Percentiles rank a stretch among this genome's conserved stretches.
These are phyloP conservation scores for Agriopis aurantiaria DNA, from an alignment of 2,888 invertebrate species.

Conservation along the genomic window DNA sequence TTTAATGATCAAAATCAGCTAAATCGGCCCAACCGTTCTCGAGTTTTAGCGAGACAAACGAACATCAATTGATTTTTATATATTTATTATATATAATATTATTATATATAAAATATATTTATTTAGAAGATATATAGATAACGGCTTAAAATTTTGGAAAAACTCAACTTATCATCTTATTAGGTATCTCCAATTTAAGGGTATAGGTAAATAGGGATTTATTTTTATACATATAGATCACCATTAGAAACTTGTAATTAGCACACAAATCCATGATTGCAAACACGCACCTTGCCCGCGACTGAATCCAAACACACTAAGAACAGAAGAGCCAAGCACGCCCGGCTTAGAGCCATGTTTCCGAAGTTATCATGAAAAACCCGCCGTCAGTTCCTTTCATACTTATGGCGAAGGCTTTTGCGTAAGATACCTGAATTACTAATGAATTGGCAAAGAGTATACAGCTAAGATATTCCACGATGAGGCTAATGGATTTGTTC, in stretches of 20 bases:
- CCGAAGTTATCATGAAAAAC: constrained; percentile 71
- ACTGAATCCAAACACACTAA: constrained; percentile 64
- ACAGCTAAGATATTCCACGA: constrained; percentile 43
- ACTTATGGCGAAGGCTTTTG: constrained; percentile 75
- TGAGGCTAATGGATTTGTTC: constrained; percentile 37
- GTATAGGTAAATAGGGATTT: no score
- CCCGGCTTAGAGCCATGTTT: constrained; percentile 71
- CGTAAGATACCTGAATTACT: constrained; percentile 73
- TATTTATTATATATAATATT: no score
- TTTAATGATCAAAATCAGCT: no score
- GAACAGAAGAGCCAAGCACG: constrained; percentile 65
- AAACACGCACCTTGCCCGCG: constrained; percentile 62
- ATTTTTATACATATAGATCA: no score
- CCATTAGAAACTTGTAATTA: background rate
- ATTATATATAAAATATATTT: no score
- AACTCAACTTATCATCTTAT: no score
- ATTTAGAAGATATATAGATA: no score
- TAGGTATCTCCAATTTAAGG: no score
- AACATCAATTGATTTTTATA: no score
- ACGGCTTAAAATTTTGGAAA: no score
- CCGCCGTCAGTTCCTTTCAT: constrained; percentile 62
- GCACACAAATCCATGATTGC: background rate
- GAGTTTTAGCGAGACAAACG: no score
- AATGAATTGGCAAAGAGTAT: constrained; percentile 65
- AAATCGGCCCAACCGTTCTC: no score